A percentile compares a stretch with the other conserved stretches of the same genome.
Evolutionary conservation across 2,113 vertebrate genomes (phyloP).

Genomic region (Mirounga angustirostris): DNA sequence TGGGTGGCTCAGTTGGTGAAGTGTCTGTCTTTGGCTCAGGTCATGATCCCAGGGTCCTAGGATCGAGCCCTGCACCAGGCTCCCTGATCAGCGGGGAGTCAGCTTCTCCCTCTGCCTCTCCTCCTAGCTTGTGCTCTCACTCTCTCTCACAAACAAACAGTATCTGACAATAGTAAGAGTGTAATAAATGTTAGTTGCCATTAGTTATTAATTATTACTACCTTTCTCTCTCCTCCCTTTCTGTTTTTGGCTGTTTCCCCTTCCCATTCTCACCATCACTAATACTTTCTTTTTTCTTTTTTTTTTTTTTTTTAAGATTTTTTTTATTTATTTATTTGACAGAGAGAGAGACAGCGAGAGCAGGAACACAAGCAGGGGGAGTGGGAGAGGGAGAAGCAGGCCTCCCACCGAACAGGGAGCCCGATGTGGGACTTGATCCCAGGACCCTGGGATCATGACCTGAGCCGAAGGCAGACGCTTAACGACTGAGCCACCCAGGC

Average conservation of each 20-base stretch:
- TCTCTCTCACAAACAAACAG: neutral
- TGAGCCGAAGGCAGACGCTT: no score
- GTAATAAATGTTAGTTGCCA: neutral
- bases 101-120: neutral
- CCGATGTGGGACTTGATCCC: no score
- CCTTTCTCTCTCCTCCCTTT: neutral
- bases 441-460: no score
- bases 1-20: neutral
- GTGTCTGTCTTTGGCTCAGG: neutral
- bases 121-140: neutral
- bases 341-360: no score
- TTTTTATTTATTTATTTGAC: no score
- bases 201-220: neutral
- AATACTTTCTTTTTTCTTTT: neutral
- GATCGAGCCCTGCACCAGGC: neutral
- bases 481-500: no score
- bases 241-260: neutral
- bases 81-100: neutral
- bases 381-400: no score
- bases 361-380: no score
- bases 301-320: no score
- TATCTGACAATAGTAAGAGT: neutral
- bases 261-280: neutral
- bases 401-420: no score
- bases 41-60: neutral